These are phyloP conservation scores for Ornithoptera priamus DNA, from an alignment of 2,888 invertebrate genomes.

Conservation along the genomic window DNA sequence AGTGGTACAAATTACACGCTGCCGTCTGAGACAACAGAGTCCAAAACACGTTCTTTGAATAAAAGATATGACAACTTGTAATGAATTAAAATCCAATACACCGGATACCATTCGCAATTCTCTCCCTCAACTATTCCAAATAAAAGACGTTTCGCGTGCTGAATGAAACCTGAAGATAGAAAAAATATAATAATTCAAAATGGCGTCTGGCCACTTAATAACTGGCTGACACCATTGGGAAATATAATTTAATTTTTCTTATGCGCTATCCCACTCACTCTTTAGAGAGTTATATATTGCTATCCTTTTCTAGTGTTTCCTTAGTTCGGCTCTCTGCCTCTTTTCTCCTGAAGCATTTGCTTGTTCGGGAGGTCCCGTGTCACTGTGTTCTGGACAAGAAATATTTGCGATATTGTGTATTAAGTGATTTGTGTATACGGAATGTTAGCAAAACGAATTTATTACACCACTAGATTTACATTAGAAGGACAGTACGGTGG, in stretches of 20 bases:
- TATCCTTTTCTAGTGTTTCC: conserved; percentile 60
- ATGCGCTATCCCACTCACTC: conserved; percentile 51
- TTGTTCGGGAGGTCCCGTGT: conserved; percentile 63
- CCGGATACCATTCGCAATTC: conserved; percentile 62
- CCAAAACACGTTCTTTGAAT: neutral
- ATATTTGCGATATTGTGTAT: conserved; percentile 77
- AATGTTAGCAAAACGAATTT: conserved; percentile 63
- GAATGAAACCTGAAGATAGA: conserved; percentile 70
- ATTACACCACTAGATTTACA: conserved; percentile 44
- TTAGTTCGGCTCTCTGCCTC: conserved; percentile 51
- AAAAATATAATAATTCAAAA: conserved; percentile 79
- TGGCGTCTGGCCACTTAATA: conserved; percentile 81
- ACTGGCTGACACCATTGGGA: conserved; percentile 81
- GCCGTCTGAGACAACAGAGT: too few species aligned
- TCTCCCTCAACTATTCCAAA: conserved; percentile 71
- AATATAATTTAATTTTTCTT: conserved; percentile 81
- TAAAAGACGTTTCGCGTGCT: conserved; percentile 72
- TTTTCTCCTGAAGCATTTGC: conserved; percentile 55
- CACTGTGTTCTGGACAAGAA: conserved; percentile 73
- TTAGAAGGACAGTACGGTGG: conserved; percentile 26
- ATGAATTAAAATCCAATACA: conserved; percentile 39
- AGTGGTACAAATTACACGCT: too few species aligned
- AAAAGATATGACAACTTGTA: neutral
- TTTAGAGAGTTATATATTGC: conserved; percentile 38
- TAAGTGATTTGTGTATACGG: conserved; percentile 73